These are phyloP conservation scores for Redunca redunca DNA, from an alignment of 2,113 vertebrate species.

Conservation along the genomic window DNA sequence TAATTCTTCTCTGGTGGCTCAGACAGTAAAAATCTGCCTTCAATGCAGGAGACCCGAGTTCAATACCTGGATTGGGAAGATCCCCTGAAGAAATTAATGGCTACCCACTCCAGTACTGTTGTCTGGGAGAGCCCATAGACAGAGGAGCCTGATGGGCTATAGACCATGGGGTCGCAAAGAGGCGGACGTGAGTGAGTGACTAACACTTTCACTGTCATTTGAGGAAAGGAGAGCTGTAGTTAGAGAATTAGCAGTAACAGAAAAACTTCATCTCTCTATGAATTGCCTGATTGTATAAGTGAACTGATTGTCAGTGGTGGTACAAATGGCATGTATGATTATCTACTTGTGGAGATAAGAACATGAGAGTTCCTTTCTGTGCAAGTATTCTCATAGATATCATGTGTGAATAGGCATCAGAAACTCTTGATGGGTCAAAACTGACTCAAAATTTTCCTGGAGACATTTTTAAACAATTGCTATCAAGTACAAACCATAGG, in stretches of 20 bases:
- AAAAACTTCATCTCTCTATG: not conserved
- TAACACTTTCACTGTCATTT: not conserved
- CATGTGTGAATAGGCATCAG: not conserved
- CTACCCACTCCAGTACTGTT: not conserved
- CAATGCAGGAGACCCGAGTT: not conserved
- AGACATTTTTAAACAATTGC: not conserved
- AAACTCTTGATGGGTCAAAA: not conserved
- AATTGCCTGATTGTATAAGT: not conserved
- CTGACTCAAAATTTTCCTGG: not conserved
- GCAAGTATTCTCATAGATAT: not conserved
- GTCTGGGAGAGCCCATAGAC: not conserved
- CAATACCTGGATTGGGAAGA: not conserved
- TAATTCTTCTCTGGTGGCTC: not conserved
- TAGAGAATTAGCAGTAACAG: not conserved
- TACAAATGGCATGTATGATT: not conserved
- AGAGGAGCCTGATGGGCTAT: not conserved
- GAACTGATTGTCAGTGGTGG: not conserved
- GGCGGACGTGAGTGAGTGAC: rapidly evolving
- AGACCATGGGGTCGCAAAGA: not conserved
- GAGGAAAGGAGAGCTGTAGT: not conserved
- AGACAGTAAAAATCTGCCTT: not conserved
- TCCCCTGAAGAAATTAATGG: not conserved
- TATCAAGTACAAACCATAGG: not conserved
- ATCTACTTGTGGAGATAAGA: not conserved
- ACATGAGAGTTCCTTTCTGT: not conserved